A percentile compares a stretch with the other conserved stretches of the same genome.
Conservation (phyloP, 1,140 invertebrate genomes). For the Formica selysi region DNA sequence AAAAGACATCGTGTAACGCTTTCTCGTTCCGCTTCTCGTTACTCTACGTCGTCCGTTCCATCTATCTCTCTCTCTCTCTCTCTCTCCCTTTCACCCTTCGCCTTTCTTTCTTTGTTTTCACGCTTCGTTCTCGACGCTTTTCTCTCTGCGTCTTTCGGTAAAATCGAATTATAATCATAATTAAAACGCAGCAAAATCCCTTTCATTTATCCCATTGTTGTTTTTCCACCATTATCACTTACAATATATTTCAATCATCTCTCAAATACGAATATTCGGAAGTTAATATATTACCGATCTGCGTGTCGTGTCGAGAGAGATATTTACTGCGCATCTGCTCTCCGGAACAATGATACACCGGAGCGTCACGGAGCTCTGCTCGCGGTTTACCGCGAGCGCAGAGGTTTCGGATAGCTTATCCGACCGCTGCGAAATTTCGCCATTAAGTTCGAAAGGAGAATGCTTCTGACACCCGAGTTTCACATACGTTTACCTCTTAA, state of each 20-base stretch:
- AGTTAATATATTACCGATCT: slow-evolving; percentile 30
- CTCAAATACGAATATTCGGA: background rate
- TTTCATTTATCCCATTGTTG: background rate
- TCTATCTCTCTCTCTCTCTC: slow-evolving; percentile 13
- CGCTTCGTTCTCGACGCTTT: background rate
- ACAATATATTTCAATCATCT: background rate
- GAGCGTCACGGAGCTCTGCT: slow-evolving; percentile 11
- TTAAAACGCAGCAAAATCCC: too few species aligned
- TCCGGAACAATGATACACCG: slow-evolving; percentile 34
- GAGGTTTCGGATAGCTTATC: slow-evolving; percentile 53
- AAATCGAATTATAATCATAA: background rate
- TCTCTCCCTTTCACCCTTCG: background rate
- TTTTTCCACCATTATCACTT: background rate
- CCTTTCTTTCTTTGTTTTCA: background rate
- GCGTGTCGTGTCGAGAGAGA: slow-evolving; percentile 6
- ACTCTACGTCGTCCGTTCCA: slow-evolving; percentile 45
- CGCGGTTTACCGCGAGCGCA: slow-evolving; percentile 47
- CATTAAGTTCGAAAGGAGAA: slow-evolving; percentile 60
- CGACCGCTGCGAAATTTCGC: slow-evolving; percentile 38
- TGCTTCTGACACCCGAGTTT: slow-evolving; percentile 69
- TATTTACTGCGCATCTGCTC: slow-evolving; percentile 30
- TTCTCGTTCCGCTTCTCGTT: slow-evolving; percentile 51
- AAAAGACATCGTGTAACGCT: slow-evolving; percentile 73
- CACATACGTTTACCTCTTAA: slow-evolving; percentile 26
- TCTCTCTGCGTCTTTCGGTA: slow-evolving; percentile 11